These are phyloP conservation scores for Fregata magnificens DNA, from an alignment of 2,113 vertebrate genomes.

Conservation along the genomic window DNA sequence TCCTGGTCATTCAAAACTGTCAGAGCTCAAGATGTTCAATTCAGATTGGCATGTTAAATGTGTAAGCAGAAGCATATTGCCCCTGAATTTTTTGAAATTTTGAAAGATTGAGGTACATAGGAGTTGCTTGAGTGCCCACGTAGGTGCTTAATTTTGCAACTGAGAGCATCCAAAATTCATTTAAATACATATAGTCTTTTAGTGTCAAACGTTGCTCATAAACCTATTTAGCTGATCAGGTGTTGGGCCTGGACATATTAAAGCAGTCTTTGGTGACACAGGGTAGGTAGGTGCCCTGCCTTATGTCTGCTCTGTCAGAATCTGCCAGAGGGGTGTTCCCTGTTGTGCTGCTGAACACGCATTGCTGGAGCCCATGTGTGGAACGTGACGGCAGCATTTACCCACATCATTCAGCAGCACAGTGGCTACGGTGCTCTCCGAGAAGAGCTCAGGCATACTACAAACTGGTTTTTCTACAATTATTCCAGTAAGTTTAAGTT, in stretches of 20 bases:
- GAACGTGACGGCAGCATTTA: rapidly evolving
- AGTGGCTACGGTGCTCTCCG: neutral
- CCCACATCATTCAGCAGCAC: rapidly evolving
- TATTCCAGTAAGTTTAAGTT: neutral
- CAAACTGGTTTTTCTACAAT: neutral
- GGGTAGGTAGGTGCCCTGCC: neutral
- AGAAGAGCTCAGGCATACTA: neutral
- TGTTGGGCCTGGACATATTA: neutral
- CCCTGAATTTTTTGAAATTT: neutral
- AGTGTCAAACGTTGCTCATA: neutral
- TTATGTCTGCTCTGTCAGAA: neutral
- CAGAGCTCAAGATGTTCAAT: neutral
- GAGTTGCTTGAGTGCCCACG: neutral
- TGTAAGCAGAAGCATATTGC: neutral
- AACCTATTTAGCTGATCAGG: neutral
- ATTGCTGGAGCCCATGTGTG: rapidly evolving
- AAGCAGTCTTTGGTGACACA: neutral
- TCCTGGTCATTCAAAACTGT: neutral
- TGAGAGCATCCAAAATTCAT: neutral
- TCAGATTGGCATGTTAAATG: neutral
- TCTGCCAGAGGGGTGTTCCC: neutral
- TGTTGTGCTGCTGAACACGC: neutral
- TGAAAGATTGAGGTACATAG: neutral
- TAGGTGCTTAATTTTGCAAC: neutral
- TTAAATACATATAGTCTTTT: neutral